phyloP scores from a whole-genome alignment of 2,797 vertebrate species.

The Limosa lapponica region DNA sequence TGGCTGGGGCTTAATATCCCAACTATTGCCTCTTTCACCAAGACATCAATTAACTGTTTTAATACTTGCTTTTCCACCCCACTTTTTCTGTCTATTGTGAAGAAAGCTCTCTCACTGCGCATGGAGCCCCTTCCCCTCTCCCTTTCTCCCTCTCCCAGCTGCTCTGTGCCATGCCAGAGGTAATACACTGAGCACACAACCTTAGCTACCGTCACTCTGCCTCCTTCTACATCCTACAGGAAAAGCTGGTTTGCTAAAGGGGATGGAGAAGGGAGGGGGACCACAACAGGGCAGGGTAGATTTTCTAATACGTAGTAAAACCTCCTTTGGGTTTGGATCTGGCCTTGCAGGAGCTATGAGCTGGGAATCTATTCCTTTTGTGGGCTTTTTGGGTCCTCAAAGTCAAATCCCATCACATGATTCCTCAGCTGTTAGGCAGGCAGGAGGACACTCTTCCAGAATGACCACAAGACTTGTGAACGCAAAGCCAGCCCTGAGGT shows the following conservation, averaged over 20 bases:
- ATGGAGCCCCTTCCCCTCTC: not conserved
- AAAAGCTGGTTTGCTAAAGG: not conserved
- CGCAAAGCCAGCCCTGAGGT: not conserved
- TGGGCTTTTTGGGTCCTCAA: not conserved
- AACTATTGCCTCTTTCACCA: not conserved
- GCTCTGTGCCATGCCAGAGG: not conserved
- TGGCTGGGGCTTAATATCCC: not conserved
- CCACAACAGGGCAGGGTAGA: not conserved
- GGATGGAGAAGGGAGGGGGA: not conserved
- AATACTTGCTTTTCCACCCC: not conserved
- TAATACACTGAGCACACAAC: not conserved
- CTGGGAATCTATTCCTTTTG: not conserved
- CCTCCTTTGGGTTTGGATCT: not conserved
- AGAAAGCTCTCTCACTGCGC: not conserved
- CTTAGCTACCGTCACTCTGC: not conserved
- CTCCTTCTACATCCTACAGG: not conserved
- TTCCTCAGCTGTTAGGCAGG: not conserved
- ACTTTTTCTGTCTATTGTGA: not conserved
- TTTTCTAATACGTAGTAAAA: not conserved
- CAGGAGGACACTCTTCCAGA: not conserved
- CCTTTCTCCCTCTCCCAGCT: not conserved
- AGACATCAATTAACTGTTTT: not conserved
- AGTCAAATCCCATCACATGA: not conserved
- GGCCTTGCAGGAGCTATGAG: not conserved
- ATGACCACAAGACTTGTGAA: fast-evolving